Evolutionary conservation across 2,888 invertebrate species (phyloP), one percentile per base, ranked within the genome.

Genomic region (Rhyacophila evoluta): DNA sequence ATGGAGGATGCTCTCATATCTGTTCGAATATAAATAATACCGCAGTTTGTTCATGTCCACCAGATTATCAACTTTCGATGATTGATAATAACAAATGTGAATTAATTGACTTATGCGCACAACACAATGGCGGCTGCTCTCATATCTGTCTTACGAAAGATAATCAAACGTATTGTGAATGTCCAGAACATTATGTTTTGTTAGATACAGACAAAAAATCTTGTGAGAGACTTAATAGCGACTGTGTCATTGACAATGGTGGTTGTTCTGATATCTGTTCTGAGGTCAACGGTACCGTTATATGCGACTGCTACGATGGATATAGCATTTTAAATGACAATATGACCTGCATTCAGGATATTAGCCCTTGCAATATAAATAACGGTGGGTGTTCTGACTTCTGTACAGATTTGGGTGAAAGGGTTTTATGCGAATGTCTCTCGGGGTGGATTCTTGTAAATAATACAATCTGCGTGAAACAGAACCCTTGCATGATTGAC

Each of bases 371-470:
- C 77, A 69, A 73, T 0, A 82, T 83, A 0, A 84, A 85, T 71
- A 87, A 86, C 79, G 87, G 86, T 3, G 88, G 88, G 1, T 91
- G 91, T 82, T 89, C 89, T 6, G 87, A 89, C 28, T 84, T 85
- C 39, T 90, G 90, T 78, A 83, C 84, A 5, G 85, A 85, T 72
- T 83, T 83, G 19, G 83, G 84, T 10, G 84, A 84, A 2, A 85
- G 84, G 33, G 86, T 85, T 28, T 83, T 84, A 33, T 93, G 93
- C 83, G 85, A 86, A n/a, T 93, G 93, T 83, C 89, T 89, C 10
- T 80, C 84, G 1, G 93, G 89, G 2, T 90, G 87, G 81, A 83
- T 86, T 11, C 83, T 91, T 6, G 83, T 84, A 10, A 86, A 88
- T 75, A 85, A 85, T 70, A 82, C 83, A n/a, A 84, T 83, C 38